phyloP scores from a whole-genome alignment of 1,140 invertebrate species.

The Drosophila pseudoananassae region DNA sequence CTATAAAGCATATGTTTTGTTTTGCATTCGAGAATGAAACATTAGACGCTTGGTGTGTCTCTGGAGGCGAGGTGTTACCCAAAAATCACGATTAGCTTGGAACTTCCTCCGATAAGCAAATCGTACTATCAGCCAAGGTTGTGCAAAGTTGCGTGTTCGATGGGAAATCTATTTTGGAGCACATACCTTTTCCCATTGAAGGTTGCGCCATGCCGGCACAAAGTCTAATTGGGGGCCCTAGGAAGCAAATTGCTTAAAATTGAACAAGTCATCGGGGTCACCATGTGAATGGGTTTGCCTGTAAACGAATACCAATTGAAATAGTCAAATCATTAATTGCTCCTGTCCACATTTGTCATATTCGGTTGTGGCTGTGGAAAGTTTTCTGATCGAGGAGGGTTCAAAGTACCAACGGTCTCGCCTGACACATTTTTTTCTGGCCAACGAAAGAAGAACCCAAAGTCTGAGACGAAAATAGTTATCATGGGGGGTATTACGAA shows the following conservation, averaged over 20 bases:
- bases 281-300: conserved; percentile 29
- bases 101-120: conserved; percentile 63
- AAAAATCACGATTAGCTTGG: conserved; percentile 26
- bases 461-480: conserved; percentile 13
- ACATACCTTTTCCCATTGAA: conserved; percentile 25
- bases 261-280: conserved; percentile 41
- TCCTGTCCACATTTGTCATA: conserved; percentile 11
- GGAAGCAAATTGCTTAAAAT: conserved; percentile 57
- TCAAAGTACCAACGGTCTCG: conserved; percentile 52
- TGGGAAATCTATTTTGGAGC: conserved; percentile 42
- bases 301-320: conserved; percentile 38
- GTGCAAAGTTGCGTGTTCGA: conserved; percentile 3
- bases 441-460: conserved; percentile 47
- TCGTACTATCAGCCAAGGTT: conserved; percentile 51
- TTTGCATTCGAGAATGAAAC: neutral
- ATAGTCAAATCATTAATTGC: conserved; percentile 46
- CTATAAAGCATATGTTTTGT: neutral
- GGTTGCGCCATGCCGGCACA: conserved; percentile 46
- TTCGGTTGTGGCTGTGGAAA: conserved; percentile 53
- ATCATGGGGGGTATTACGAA: neutral
- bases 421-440: conserved; percentile 42
- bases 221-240: conserved; percentile 45
- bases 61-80: neutral
- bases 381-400: conserved; percentile 44
- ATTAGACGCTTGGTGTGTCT: neutral